phyloP scores from a whole-genome alignment of 2,113 vertebrate genomes.

The Melanerpes aurifrons region DNA sequence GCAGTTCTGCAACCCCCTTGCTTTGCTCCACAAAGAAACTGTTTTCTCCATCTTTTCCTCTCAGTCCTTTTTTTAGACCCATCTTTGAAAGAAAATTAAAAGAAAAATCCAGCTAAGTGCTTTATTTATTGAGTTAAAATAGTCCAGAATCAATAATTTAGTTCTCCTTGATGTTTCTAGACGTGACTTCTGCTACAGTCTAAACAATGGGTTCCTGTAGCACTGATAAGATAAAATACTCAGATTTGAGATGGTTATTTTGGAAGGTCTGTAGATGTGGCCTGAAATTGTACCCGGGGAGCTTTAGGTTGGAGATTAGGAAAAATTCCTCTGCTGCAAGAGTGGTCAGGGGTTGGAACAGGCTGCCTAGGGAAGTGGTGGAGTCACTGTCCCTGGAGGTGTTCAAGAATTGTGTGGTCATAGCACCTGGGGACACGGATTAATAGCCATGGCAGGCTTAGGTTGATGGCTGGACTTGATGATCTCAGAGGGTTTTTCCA shows the following conservation, averaged over 20 bases:
- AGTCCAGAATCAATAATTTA: slow-evolving; percentile 21
- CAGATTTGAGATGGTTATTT: neutral
- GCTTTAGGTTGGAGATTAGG: too few species aligned
- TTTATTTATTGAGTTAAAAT: neutral
- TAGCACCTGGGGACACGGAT: too few species aligned
- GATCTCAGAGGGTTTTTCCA: too few species aligned
- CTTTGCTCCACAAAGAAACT: neutral
- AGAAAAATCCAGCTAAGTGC: slow-evolving; percentile 17
- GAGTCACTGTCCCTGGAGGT: too few species aligned
- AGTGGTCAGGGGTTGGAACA: too few species aligned
- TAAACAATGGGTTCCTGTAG: neutral
- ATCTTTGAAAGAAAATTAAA: slow-evolving; percentile 55
- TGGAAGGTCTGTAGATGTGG: neutral
- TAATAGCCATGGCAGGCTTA: too few species aligned
- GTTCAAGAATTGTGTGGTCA: too few species aligned
- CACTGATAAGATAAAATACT: neutral
- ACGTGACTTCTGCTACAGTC: neutral
- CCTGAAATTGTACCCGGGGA: too few species aligned
- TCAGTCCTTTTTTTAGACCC: slow-evolving; percentile 17
- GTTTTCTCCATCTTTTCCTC: slow-evolving; percentile 8
- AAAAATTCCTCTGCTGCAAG: too few species aligned
- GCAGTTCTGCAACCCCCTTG: neutral
- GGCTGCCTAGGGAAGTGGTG: too few species aligned
- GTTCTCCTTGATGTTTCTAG: neutral
- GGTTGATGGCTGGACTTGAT: too few species aligned